A percentile compares a stretch with the other conserved stretches of the same genome.
Conservation (phyloP, 2,113 vertebrate species). For the Nycticryphes semicollaris region DNA sequence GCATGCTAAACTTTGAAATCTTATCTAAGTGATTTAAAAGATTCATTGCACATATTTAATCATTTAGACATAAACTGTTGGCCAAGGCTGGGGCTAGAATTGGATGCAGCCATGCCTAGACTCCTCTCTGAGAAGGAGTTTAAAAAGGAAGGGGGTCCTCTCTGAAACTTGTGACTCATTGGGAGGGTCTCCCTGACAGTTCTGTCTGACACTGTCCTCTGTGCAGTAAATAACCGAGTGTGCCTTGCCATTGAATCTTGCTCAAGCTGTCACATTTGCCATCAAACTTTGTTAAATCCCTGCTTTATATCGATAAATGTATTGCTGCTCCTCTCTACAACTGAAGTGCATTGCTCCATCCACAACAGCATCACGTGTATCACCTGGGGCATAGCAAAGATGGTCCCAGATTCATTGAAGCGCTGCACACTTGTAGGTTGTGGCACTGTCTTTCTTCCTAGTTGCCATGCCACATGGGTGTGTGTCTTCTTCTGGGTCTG, state of each 20-base stretch:
- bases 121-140: not conserved
- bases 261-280: not conserved
- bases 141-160: not conserved
- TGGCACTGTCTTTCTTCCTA: too few species aligned
- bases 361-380: not conserved
- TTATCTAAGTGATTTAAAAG: not conserved
- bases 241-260: not conserved
- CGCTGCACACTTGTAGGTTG: not conserved
- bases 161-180: not conserved
- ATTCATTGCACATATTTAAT: not conserved
- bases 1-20: not conserved
- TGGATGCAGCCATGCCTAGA: not conserved
- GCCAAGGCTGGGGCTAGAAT: not conserved
- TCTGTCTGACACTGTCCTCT: not conserved
- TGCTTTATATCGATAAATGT: not conserved
- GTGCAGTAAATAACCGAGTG: not conserved
- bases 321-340: not conserved
- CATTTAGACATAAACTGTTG: not conserved
- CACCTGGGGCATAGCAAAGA: not conserved
- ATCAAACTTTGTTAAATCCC: not conserved
- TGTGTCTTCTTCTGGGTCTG: rapidly evolving
- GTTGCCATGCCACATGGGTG: rapidly evolving
- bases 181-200: not conserved
- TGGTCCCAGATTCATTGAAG: not conserved
- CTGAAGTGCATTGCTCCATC: not conserved